These are phyloP conservation scores for Gastrophryne carolinensis DNA, from an alignment of 2,797 vertebrate genomes.

Conservation along the genomic window DNA sequence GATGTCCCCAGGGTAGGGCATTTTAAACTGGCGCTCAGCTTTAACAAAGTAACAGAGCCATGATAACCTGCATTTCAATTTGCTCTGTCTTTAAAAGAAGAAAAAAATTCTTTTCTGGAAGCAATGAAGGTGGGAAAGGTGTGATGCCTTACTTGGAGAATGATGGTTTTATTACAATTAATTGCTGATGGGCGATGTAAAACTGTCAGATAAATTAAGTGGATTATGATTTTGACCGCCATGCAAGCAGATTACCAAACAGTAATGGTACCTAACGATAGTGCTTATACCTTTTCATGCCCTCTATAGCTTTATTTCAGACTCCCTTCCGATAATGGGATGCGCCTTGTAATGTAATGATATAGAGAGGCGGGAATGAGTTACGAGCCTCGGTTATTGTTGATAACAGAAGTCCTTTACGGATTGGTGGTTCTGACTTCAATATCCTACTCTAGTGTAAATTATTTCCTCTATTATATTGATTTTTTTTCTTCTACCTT, in stretches of 20 bases:
- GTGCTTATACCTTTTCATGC: slow-evolving; percentile 3
- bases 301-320: slow-evolving; percentile 6
- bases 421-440: slow-evolving; percentile 12
- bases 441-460: neutral
- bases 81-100: no score
- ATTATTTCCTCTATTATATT: slow-evolving; percentile 1
- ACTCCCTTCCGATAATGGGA: neutral
- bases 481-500: slow-evolving; percentile 28
- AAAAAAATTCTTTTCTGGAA: no score
- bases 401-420: slow-evolving; percentile 25
- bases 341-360: slow-evolving; percentile 5
- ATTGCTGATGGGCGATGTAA: neutral
- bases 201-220: neutral
- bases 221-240: neutral
- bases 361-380: slow-evolving; percentile 26
- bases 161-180: no score
- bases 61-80: no score
- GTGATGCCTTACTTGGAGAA: no score
- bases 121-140: no score
- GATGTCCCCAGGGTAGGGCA: no score
- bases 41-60: no score
- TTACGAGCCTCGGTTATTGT: slow-evolving; percentile 26
- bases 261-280: neutral
- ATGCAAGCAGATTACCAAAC: neutral
- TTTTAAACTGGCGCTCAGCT: no score